Percentiles rank a stretch among this genome's conserved stretches.
Conservation (phyloP, 2,113 vertebrate genomes). For the Fregetta grallaria region DNA sequence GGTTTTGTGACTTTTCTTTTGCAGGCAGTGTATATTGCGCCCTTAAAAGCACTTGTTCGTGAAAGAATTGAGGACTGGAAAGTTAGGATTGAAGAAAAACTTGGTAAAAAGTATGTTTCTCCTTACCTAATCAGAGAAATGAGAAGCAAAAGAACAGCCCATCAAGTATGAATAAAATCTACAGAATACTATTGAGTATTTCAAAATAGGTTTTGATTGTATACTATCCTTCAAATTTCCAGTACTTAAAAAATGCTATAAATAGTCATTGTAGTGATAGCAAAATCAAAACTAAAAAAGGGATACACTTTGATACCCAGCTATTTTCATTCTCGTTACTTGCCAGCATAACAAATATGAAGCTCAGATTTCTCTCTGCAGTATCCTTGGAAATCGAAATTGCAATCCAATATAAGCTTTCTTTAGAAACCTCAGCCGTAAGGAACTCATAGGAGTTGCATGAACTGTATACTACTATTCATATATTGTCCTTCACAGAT, state of each 20-base stretch:
- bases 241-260: background rate
- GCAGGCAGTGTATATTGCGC: conserved; percentile 96
- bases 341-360: background rate
- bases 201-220: background rate
- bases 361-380: background rate
- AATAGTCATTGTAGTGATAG: background rate
- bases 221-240: background rate
- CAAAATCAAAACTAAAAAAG: background rate
- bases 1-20: conserved; percentile 27
- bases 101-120: conserved; percentile 91
- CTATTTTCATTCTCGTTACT: background rate
- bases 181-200: background rate
- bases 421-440: background rate
- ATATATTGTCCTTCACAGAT: background rate
- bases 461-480: background rate
- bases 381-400: background rate
- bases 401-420: background rate
- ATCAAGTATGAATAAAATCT: conserved; percentile 23
- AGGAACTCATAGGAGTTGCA: background rate
- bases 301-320: background rate
- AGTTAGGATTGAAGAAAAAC: conserved; percentile 92
- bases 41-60: conserved; percentile 93
- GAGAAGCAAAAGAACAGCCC: background rate
- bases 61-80: conserved; percentile 99
- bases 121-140: conserved; percentile 31